phyloP scores from a whole-genome alignment of 23 tunicate species.

The Clavelina lepadiformis region DNA sequence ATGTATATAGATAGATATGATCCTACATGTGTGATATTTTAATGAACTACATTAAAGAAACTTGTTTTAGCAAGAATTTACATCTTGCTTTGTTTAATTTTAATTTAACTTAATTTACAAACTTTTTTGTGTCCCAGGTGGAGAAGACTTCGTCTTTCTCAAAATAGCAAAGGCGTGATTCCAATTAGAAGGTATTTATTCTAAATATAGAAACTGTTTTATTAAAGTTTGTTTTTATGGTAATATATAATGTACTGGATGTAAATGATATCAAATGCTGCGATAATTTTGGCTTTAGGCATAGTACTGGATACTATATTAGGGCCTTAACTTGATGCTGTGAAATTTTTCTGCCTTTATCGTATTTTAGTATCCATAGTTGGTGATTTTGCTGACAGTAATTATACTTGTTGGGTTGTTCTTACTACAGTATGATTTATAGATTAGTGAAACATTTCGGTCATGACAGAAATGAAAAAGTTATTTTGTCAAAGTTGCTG shows the following conservation, averaged over 20 bases:
- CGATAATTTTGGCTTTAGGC: no score
- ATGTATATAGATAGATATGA: no score
- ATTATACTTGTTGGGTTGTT: no score
- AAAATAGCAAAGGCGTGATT: slow-evolving; percentile 21
- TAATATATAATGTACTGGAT: slow-evolving; percentile 9
- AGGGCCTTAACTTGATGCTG: no score
- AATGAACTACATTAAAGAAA: no score
- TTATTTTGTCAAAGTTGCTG: slow-evolving; percentile 39
- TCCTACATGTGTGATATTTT: no score
- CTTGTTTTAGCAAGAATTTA: no score
- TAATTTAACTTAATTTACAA: background rate
- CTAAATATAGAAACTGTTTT: slow-evolving; percentile 1
- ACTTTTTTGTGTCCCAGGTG: slow-evolving; percentile 7
- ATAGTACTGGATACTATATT: no score
- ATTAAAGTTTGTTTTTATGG: background rate
- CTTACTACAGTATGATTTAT: no score
- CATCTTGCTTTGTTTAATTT: background rate
- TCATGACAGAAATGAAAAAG: slow-evolving; percentile 66
- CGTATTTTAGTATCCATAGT: no score
- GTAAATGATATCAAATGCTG: background rate
- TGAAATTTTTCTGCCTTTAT: no score
- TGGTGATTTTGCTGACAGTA: no score
- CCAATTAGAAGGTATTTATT: slow-evolving; percentile 39
- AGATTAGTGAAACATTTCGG: slow-evolving; percentile 77
- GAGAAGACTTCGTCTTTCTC: slow-evolving; percentile 8